Evolutionary conservation across 2,888 invertebrate genomes (phyloP).

Genomic region (Escarpia spicata): DNA sequence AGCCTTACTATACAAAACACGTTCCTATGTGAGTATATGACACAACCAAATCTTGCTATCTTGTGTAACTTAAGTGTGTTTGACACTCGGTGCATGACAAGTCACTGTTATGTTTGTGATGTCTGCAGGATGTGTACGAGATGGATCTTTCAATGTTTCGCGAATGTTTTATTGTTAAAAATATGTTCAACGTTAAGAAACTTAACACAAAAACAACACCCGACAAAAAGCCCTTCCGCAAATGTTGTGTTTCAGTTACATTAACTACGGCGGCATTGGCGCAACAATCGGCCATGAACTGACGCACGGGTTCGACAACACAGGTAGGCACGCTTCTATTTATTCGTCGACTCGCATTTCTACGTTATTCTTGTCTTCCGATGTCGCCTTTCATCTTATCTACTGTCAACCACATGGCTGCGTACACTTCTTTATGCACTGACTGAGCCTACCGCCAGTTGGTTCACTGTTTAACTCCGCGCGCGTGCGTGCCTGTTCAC

Average conservation of each 20-base stretch:
- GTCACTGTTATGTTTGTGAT: neutral
- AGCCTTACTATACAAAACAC: neutral
- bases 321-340: neutral
- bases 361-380: neutral
- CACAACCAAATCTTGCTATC: neutral
- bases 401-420: neutral
- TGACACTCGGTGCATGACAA: neutral
- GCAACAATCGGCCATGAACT: neutral
- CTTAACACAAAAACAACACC: neutral
- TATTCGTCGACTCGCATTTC: neutral
- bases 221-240: neutral
- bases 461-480: neutral
- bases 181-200: neutral
- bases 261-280: neutral
- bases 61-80: neutral
- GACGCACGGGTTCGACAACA: neutral
- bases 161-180: neutral
- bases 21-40: neutral
- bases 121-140: neutral
- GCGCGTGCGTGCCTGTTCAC: neutral
- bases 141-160: neutral
- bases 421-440: neutral
- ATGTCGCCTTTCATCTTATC: neutral
- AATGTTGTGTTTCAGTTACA: neutral
- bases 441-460: neutral